phyloP scores from a whole-genome alignment of 2,113 vertebrate species.

The Caranx melampygus region DNA sequence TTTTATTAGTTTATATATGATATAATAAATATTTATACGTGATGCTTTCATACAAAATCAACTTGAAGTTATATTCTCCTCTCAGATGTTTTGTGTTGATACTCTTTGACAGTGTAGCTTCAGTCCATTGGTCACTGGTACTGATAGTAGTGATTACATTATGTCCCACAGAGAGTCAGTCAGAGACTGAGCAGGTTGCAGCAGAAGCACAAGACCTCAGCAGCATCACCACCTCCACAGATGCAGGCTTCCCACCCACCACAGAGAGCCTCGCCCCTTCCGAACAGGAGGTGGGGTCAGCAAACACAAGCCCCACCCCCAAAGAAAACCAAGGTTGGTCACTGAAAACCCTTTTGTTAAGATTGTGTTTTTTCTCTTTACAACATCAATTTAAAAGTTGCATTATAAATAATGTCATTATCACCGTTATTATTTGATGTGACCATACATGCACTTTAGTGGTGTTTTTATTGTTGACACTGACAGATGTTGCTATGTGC shows the following conservation, averaged over 20 bases:
- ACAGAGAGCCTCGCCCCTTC: slow-evolving; percentile 39
- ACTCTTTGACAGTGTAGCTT: no score
- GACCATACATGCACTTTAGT: no score
- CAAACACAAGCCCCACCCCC: slow-evolving; percentile 48
- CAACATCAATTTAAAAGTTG: no score
- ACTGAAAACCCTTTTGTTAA: neutral
- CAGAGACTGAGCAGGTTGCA: slow-evolving; percentile 82
- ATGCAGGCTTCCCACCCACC: slow-evolving; percentile 10
- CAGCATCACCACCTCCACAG: slow-evolving; percentile 56
- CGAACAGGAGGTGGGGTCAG: neutral
- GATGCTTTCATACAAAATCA: no score
- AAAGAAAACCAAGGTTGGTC: slow-evolving; percentile 49
- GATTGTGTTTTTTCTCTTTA: no score
- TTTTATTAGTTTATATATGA: no score
- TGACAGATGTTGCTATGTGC: slow-evolving; percentile 2
- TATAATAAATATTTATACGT: no score
- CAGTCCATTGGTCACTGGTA: neutral
- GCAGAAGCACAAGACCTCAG: slow-evolving; percentile 86
- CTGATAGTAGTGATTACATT: neutral
- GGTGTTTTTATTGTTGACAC: no score
- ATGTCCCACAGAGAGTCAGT: slow-evolving; percentile 88
- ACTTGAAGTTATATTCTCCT: no score
- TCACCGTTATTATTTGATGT: no score
- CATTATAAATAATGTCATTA: no score
- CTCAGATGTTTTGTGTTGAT: no score